Percentiles rank a stretch among this genome's conserved stretches.
phyloP scores from a whole-genome alignment of 1,140 invertebrate genomes.

The Drosophila watanabei region DNA sequence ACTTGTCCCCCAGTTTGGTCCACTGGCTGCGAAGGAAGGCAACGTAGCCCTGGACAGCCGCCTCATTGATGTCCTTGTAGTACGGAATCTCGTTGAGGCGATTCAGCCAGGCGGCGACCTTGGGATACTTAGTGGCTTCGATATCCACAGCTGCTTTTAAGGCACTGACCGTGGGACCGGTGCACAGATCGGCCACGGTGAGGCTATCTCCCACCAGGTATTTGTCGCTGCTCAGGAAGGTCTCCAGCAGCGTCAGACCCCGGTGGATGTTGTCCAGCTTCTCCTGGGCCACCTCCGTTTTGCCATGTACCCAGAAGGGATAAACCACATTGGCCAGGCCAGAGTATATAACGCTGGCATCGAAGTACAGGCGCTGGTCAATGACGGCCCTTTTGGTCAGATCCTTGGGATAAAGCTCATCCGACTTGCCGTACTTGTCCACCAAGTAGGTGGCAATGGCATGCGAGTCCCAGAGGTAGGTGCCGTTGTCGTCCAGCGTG shows the following conservation, averaged over 20 bases:
- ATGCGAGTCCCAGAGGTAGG: conserved; percentile 71
- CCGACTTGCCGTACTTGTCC: conserved; percentile 87
- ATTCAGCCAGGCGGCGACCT: conserved; percentile 57
- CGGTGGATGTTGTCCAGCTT: conserved; percentile 75
- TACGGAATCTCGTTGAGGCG: conserved; percentile 55
- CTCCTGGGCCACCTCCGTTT: conserved; percentile 47
- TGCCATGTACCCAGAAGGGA: conserved; percentile 44
- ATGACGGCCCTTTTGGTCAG: conserved; percentile 86
- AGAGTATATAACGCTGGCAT: conserved; percentile 87
- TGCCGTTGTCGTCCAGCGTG: conserved; percentile 60
- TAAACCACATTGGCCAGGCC: conserved; percentile 81
- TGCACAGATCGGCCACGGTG: conserved; percentile 89
- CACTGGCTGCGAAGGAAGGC: conserved; percentile 45
- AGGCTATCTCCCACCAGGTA: conserved; percentile 87
- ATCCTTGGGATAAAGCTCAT: conserved; percentile 87
- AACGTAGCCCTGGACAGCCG: conserved; percentile 51
- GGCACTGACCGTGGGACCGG: conserved; percentile 84
- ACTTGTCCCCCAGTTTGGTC: conserved; percentile 39
- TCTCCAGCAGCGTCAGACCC: conserved; percentile 86
- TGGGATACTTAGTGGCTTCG: conserved; percentile 56
- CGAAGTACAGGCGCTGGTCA: conserved; percentile 87
- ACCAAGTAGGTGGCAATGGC: conserved; percentile 86
- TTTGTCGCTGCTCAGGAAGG: conserved; percentile 74
- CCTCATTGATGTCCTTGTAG: conserved; percentile 74
- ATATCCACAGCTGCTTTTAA: conserved; percentile 61